phyloP scores from a whole-genome alignment of 2,797 vertebrate species.

The Strix occidentalis region DNA sequence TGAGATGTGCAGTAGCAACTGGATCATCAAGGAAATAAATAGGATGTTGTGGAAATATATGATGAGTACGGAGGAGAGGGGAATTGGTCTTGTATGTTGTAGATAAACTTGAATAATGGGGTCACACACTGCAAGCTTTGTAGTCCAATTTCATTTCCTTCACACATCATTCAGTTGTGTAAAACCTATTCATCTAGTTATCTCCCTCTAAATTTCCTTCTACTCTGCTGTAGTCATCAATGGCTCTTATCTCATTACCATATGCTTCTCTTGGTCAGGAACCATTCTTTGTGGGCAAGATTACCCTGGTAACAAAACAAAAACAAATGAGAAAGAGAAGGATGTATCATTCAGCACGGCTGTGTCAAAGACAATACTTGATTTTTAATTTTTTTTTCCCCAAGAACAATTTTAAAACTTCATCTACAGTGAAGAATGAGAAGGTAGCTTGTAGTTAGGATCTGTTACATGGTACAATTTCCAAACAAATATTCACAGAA shows the following conservation, averaged over 20 bases:
- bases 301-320: neutral
- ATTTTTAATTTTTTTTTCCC: neutral
- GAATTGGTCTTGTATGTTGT: neutral
- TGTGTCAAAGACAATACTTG: neutral
- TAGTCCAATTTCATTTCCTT: neutral
- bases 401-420: neutral
- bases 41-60: neutral
- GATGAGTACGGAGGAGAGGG: neutral
- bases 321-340: neutral
- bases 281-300: neutral
- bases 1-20: neutral
- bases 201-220: conserved; percentile 16
- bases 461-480: neutral
- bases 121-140: neutral
- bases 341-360: neutral
- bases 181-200: neutral
- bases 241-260: conserved; percentile 19
- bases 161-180: neutral
- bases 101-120: conserved; percentile 19
- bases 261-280: neutral
- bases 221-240: neutral
- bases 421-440: neutral
- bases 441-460: neutral
- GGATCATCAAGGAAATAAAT: neutral
- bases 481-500: neutral